Conservation (phyloP, 2,113 vertebrate genomes). For the Gavia stellata region DNA sequence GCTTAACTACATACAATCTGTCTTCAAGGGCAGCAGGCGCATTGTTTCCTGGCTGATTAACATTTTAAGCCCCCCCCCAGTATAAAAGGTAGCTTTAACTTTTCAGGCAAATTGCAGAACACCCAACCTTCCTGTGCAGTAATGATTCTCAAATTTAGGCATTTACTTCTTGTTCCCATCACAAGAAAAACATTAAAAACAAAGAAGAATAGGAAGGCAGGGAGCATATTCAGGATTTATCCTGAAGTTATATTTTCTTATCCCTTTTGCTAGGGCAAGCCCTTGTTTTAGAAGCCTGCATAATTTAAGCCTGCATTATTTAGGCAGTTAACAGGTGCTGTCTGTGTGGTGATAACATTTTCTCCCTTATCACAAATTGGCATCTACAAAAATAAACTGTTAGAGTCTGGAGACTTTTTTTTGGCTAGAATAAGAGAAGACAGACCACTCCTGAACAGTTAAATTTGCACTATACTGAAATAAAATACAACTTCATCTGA, state of each 20-base stretch:
- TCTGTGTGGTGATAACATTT: neutral
- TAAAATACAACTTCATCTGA: neutral
- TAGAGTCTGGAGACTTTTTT: neutral
- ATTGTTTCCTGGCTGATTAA: neutral
- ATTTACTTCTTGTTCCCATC: neutral
- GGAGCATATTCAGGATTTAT: neutral
- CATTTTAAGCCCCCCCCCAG: neutral
- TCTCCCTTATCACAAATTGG: neutral
- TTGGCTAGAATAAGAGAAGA: neutral
- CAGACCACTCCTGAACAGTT: neutral
- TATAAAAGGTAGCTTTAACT: neutral
- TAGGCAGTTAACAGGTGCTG: conserved; percentile 20
- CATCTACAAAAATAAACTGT: conserved; percentile 4
- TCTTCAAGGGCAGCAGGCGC: neutral
- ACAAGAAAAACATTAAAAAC: neutral
- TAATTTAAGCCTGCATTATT: conserved; percentile 11
- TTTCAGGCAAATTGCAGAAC: neutral
- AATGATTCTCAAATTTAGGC: neutral
- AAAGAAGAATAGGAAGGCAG: neutral
- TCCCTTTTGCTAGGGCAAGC: neutral
- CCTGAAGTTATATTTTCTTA: neutral
- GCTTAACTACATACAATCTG: neutral
- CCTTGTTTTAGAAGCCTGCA: neutral
- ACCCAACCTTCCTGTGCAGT: neutral
- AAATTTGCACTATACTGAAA: neutral